Conservation (phyloP, 2,797 vertebrate genomes). For the Leptodactylus fallax region DNA sequence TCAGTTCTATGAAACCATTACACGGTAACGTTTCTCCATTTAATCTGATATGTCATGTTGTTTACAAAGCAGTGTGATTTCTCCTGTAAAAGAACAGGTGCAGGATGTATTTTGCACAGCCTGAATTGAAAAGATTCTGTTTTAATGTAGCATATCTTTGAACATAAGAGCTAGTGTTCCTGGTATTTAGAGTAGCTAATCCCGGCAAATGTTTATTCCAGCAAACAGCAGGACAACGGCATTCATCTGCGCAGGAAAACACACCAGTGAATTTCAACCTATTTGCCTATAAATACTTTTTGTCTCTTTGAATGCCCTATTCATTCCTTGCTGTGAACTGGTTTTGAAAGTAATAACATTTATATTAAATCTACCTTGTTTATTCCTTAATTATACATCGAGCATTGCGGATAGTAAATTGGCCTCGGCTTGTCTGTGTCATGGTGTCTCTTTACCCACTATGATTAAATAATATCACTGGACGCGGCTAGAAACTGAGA, state of each 20-base stretch:
- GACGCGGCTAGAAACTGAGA: not conserved
- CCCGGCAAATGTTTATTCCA: conserved; percentile 62
- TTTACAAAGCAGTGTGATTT: conserved; percentile 40
- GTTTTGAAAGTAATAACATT: conserved; percentile 40
- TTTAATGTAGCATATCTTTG: conserved; percentile 52
- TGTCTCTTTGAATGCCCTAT: conserved; percentile 48
- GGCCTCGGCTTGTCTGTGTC: conserved; percentile 29
- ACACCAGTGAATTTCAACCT: conserved; percentile 52
- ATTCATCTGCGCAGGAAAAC: conserved; percentile 53
- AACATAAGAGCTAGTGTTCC: conserved; percentile 54
- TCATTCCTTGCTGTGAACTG: conserved; percentile 51
- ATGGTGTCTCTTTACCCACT: conserved; percentile 31
- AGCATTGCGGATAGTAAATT: conserved; percentile 39
- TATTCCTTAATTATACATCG: conserved; percentile 49
- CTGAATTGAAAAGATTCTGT: conserved; percentile 43
- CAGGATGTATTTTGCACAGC: conserved; percentile 37
- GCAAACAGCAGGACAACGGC: conserved; percentile 54
- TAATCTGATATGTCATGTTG: conserved; percentile 6
- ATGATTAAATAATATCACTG: conserved; percentile 48
- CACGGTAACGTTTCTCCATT: conserved; percentile 19
- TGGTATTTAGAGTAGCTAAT: conserved; percentile 54
- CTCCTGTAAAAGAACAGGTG: conserved; percentile 53
- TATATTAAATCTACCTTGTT: conserved; percentile 41
- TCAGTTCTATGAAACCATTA: conserved; percentile 11
- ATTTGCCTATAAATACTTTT: conserved; percentile 59